phyloP scores from a whole-genome alignment of 2,797 vertebrate genomes.

The Podarcis lilfordi region DNA sequence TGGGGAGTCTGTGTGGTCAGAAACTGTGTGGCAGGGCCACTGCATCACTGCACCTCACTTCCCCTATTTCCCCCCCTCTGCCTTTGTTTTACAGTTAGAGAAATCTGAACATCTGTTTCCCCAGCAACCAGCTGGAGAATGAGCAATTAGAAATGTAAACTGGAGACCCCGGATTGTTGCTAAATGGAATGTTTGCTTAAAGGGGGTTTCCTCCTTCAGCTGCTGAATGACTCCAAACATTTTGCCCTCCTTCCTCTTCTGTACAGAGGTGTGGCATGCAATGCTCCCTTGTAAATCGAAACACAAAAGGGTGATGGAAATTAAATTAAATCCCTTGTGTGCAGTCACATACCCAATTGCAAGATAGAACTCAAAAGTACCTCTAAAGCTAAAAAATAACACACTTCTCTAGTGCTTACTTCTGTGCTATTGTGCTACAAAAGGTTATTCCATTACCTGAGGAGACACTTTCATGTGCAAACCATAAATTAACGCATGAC shows the following conservation, averaged over 20 bases:
- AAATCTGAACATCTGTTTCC: slow-evolving; percentile 59
- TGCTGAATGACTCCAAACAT: slow-evolving; percentile 53
- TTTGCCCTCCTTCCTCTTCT: slow-evolving; percentile 55
- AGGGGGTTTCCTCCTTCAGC: slow-evolving; percentile 54
- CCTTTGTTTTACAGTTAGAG: not conserved
- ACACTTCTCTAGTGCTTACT: slow-evolving; percentile 22
- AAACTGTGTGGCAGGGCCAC: not conserved
- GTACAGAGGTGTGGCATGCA: slow-evolving; percentile 38
- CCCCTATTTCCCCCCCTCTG: not conserved
- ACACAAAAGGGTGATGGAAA: slow-evolving; percentile 42
- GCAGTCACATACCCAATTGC: slow-evolving; percentile 21
- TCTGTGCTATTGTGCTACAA: slow-evolving; percentile 28
- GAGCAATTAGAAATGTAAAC: slow-evolving; percentile 63
- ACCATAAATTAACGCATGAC: slow-evolving; percentile 35
- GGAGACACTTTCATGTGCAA: slow-evolving; percentile 42
- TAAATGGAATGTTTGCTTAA: slow-evolving; percentile 63
- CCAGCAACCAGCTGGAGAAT: slow-evolving; percentile 64
- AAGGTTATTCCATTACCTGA: slow-evolving; percentile 25
- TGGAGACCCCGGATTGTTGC: slow-evolving; percentile 52
- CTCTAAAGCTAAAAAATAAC: slow-evolving; percentile 23
- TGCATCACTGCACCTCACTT: not conserved
- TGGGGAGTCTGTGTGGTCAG: not conserved
- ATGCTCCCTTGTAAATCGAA: slow-evolving; percentile 45
- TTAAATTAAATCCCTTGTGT: slow-evolving; percentile 44
- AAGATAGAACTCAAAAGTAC: slow-evolving; percentile 52